Evolutionary conservation across 2,113 vertebrate species (phyloP).

Genomic region (Sitta europaea): DNA sequence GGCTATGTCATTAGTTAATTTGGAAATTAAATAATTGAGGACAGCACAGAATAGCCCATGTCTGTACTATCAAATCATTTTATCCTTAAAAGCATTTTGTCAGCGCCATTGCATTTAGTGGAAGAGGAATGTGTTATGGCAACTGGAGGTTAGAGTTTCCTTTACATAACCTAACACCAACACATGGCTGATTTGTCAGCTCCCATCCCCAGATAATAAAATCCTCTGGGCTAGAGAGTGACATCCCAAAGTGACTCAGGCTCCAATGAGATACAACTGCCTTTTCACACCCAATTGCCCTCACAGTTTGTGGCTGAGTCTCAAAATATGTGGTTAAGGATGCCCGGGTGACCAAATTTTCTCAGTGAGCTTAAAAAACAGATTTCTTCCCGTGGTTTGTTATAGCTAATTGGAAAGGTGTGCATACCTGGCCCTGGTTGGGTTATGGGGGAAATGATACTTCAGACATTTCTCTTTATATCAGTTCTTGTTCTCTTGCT

Average conservation of each 20-base stretch:
- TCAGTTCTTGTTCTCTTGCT: neutral
- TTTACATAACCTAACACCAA: neutral
- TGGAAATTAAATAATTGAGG: neutral
- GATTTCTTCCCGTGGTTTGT: neutral
- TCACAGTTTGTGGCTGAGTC: neutral
- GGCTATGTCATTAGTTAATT: neutral
- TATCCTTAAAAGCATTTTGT: neutral
- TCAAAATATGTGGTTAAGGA: neutral
- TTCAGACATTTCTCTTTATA: neutral
- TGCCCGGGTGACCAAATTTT: neutral
- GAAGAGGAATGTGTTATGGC: neutral
- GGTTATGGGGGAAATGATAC: neutral
- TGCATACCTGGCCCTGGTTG: neutral
- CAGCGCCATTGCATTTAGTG: neutral
- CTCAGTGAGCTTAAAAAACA: neutral
- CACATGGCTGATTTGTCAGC: neutral
- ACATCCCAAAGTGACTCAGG: neutral
- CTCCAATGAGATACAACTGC: fast-evolving
- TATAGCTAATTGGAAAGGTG: neutral
- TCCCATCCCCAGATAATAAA: neutral
- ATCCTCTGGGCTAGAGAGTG: neutral
- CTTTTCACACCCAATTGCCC: neutral
- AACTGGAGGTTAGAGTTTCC: neutral
- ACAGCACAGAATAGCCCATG: neutral
- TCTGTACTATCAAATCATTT: neutral